These are phyloP conservation scores for Parauchenoglanis ngamensis DNA, from an alignment of 2,797 vertebrate genomes.

Conservation along the genomic window DNA sequence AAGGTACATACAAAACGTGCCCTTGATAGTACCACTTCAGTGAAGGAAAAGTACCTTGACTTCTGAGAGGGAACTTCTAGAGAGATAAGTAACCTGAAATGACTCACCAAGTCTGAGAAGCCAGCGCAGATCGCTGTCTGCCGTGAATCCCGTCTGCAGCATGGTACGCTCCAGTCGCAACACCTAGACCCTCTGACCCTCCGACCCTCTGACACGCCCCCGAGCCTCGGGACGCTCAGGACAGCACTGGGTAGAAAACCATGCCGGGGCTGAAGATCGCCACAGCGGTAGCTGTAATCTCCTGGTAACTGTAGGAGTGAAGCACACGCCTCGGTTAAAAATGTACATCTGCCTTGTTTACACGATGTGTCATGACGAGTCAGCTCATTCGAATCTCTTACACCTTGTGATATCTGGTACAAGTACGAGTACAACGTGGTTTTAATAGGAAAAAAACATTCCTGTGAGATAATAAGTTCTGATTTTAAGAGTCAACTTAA, in stretches of 20 bases:
- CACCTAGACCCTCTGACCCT: too few relatives aligned
- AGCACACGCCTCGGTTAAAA: constrained; percentile 38
- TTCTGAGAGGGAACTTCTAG: constrained; percentile 34
- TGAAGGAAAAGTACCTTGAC: neutral
- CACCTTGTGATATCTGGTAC: neutral
- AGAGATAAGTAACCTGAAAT: constrained; percentile 41
- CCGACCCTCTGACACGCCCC: constrained; percentile 52
- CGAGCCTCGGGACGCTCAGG: constrained; percentile 49
- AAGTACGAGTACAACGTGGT: neutral
- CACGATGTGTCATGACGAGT: constrained; percentile 1
- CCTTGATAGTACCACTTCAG: neutral
- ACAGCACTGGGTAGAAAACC: constrained; percentile 31
- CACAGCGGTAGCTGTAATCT: constrained; percentile 12
- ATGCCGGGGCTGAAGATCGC: constrained; percentile 29
- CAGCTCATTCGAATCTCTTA: neutral
- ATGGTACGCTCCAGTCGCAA: constrained; percentile 53
- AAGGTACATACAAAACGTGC: neutral
- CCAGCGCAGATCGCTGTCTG: constrained; percentile 69
- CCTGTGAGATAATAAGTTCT: neutral
- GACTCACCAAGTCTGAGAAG: constrained; percentile 76
- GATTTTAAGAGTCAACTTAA: neutral
- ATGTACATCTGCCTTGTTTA: constrained; percentile 12
- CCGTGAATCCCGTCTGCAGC: constrained; percentile 60
- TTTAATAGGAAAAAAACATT: neutral
- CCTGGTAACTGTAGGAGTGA: constrained; percentile 32